Conservation (phyloP, 2,888 invertebrate species). For the Drosophila paramelanica region DNA sequence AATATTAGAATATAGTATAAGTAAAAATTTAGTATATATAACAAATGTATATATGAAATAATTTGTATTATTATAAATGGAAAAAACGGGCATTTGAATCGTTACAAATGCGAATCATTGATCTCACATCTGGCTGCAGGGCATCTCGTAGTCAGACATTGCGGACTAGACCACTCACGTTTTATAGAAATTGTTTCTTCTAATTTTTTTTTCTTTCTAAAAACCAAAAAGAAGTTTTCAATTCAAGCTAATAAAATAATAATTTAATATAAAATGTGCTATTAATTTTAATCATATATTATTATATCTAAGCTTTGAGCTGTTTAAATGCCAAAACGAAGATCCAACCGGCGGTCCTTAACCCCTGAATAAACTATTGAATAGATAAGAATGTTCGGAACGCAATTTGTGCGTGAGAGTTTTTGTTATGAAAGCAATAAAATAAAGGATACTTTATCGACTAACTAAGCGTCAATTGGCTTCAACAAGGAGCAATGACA, state of each 20-base stretch:
- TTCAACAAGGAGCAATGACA: constrained; percentile 69
- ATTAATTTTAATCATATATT: neutral
- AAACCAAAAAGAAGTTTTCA: neutral
- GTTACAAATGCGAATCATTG: no score
- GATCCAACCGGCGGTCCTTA: neutral
- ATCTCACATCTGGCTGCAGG: no score
- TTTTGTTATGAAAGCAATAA: constrained; percentile 56
- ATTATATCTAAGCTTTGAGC: neutral
- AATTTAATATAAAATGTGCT: no score
- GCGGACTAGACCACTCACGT: no score
- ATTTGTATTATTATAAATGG: no score
- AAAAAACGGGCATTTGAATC: no score
- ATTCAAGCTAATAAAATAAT: neutral
- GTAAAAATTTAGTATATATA: no score
- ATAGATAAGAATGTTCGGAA: constrained; percentile 27
- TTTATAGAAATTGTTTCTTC: no score
- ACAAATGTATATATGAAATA: no score
- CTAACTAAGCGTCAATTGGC: constrained; percentile 65
- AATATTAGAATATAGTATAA: no score
- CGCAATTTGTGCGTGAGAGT: constrained; percentile 60
- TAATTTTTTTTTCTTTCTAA: no score
- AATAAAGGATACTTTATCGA: constrained; percentile 48
- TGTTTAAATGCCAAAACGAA: neutral
- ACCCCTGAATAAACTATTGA: constrained; percentile 6
- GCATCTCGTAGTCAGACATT: no score